A percentile compares a stretch with the other conserved stretches of the same genome.
Conservation (phyloP, 1,140 invertebrate genomes). For the Drosophila lowei region DNA sequence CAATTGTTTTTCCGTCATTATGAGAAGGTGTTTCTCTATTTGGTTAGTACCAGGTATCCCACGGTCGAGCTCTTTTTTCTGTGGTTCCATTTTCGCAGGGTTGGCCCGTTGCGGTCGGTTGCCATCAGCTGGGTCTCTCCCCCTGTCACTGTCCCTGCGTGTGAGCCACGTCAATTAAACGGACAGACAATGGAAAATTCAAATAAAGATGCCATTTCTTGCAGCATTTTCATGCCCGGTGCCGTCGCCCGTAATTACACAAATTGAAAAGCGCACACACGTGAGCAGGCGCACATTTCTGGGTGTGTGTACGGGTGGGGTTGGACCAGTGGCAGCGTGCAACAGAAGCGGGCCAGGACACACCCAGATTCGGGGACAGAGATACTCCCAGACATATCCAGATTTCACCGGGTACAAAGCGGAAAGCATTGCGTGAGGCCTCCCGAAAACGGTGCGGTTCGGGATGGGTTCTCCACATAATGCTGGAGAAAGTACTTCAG, state of each 20-base stretch:
- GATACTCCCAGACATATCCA: constrained; percentile 40
- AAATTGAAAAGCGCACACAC: constrained; percentile 68
- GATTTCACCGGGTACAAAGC: constrained; percentile 41
- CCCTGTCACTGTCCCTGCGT: constrained; percentile 40
- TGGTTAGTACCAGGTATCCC: no score
- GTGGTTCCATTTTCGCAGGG: constrained; percentile 44
- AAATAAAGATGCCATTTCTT: constrained; percentile 61
- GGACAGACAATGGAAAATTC: constrained; percentile 40
- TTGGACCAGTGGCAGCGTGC: constrained; percentile 14
- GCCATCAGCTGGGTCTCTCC: constrained; percentile 58
- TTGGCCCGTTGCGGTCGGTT: constrained; percentile 72
- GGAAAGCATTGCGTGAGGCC: constrained; percentile 45
- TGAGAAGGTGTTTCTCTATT: no score
- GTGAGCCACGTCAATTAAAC: constrained; percentile 66
- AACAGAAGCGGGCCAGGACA: constrained; percentile 15
- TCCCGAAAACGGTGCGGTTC: not conserved
- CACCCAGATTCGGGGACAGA: constrained; percentile 36
- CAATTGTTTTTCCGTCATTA: no score
- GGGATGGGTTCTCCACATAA: constrained; percentile 28
- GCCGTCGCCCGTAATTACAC: constrained; percentile 60
- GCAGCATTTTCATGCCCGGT: constrained; percentile 15
- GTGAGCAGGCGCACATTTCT: constrained; percentile 34
- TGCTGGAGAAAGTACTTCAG: constrained; percentile 29
- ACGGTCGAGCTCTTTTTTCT: no score
- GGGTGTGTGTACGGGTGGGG: constrained; percentile 27